These are phyloP conservation scores for Harpagus bidentatus DNA, from an alignment of 2,113 vertebrate species.

Conservation along the genomic window DNA sequence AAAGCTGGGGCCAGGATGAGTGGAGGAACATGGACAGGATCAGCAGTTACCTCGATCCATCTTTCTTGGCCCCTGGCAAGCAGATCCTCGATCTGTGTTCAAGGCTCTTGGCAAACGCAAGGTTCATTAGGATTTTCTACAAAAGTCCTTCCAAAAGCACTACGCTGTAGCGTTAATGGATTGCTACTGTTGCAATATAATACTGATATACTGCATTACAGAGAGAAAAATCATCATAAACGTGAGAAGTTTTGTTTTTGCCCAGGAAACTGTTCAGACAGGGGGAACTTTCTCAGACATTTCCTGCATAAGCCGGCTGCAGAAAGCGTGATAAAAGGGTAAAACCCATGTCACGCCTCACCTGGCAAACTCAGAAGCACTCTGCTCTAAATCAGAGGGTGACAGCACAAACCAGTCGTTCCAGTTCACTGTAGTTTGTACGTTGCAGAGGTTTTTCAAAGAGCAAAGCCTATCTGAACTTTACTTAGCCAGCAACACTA, in stretches of 20 bases:
- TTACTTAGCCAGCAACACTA: background rate
- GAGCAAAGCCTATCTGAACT: background rate
- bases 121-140: background rate
- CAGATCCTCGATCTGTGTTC: background rate
- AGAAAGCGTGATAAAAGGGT: background rate
- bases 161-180: background rate
- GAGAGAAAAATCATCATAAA: background rate
- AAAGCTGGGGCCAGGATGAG: background rate
- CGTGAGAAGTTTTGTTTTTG: background rate
- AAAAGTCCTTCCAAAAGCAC: background rate
- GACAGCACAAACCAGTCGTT: background rate
- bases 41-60: background rate
- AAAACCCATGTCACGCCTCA: background rate
- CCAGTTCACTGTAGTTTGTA: background rate
- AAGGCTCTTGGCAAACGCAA: background rate
- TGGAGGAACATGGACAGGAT: background rate
- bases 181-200: background rate
- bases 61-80: background rate
- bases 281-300: background rate
- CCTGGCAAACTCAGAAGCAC: background rate
- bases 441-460: background rate
- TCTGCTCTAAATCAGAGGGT: background rate
- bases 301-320: background rate
- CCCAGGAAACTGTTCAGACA: constrained; percentile 9
- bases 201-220: background rate